These are phyloP conservation scores for Nemapogon koenigi DNA, from an alignment of 2,888 invertebrate species.

Conservation along the genomic window DNA sequence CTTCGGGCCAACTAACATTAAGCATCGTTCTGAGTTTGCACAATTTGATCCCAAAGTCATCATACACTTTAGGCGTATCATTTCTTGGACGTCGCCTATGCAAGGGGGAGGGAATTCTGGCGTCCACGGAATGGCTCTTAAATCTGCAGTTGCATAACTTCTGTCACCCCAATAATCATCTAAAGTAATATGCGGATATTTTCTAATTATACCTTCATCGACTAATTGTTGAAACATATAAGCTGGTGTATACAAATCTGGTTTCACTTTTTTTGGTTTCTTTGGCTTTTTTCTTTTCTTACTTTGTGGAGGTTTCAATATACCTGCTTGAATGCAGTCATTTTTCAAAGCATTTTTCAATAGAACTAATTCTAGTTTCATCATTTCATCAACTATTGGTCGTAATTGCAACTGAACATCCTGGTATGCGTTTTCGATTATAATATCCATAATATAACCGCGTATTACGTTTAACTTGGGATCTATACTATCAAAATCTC, in stretches of 20 bases:
- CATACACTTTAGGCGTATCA: conserved; percentile 66
- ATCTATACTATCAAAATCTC: conserved; percentile 37
- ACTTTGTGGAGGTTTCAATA: conserved; percentile 26
- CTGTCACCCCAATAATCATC: conserved; percentile 75
- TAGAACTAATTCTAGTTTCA: conserved; percentile 62
- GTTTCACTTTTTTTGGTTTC: conserved; percentile 63
- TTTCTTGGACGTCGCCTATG: conserved; percentile 67
- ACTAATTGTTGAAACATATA: conserved; percentile 77
- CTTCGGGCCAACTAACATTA: conserved; percentile 74
- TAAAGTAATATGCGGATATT: conserved; percentile 65
- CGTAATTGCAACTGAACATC: conserved; percentile 72
- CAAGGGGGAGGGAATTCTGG: conserved; percentile 56
- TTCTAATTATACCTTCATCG: conserved; percentile 71
- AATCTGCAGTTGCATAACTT: conserved; percentile 65
- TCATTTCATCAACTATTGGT: conserved; percentile 72
- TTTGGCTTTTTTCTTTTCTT: conserved; percentile 43
- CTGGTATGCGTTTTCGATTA: conserved; percentile 69
- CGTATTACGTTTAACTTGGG: conserved; percentile 64
- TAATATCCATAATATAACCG: conserved; percentile 68
- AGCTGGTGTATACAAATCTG: conserved; percentile 65
- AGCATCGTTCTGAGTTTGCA: conserved; percentile 55
- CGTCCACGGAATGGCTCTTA: conserved; percentile 42
- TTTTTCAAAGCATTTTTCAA: conserved; percentile 59
- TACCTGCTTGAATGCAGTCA: conserved; percentile 30
- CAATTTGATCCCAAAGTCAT: conserved; percentile 59